Evolutionary conservation across 2,113 vertebrate genomes (phyloP).

Genomic region (Ictalurus furcatus): DNA sequence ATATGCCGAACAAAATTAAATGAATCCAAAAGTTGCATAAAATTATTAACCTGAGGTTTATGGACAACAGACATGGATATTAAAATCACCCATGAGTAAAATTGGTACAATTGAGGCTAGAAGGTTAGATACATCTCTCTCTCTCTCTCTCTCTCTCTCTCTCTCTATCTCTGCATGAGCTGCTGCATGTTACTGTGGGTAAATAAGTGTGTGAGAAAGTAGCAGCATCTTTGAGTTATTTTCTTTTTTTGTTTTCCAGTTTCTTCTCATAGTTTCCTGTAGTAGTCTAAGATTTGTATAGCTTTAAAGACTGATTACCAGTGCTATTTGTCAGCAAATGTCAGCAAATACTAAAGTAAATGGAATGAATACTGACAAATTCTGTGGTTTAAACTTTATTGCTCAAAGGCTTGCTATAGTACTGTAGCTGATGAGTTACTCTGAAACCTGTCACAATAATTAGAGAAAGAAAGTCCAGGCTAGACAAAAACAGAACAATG

Average conservation of each 20-base stretch:
- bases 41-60: background rate
- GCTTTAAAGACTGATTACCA: background rate
- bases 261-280: background rate
- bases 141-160: background rate
- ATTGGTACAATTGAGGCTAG: background rate
- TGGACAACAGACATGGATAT: background rate
- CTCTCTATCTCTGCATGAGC: background rate
- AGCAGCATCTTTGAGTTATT: background rate
- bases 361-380: background rate
- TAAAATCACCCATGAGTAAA: conserved; percentile 23
- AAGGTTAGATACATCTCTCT: background rate
- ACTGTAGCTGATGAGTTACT: background rate
- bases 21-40: background rate
- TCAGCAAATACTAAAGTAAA: background rate
- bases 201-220: background rate
- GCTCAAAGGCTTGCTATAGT: background rate
- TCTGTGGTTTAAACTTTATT: background rate
- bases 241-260: background rate
- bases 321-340: background rate
- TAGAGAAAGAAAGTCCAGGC: background rate
- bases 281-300: background rate
- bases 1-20: background rate
- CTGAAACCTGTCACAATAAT: background rate
- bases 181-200: background rate
- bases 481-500: background rate